A percentile compares a stretch with the other conserved stretches of the same genome.
phyloP scores from a whole-genome alignment of 2,113 vertebrate genomes.

The Sprattus sprattus region DNA sequence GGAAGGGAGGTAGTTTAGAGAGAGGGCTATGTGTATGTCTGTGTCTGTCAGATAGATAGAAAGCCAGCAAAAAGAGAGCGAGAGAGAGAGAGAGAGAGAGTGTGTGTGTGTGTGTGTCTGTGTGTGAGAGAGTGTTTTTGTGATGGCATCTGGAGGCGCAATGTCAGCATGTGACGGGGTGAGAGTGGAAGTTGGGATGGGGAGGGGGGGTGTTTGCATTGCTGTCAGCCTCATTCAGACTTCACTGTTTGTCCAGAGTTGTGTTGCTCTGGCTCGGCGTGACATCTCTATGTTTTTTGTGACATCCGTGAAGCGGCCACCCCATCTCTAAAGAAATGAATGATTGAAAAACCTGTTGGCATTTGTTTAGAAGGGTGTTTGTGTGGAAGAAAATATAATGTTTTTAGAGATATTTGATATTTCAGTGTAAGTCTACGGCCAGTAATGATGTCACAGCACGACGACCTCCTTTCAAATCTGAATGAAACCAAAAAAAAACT shows the following conservation, averaged over 20 bases:
- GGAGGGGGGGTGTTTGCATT: slow-evolving; percentile 46
- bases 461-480: no score
- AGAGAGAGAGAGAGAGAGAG: background rate
- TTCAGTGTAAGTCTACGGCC: background rate
- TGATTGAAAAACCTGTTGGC: background rate
- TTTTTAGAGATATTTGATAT: background rate
- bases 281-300: background rate
- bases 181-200: slow-evolving; percentile 7
- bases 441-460: background rate
- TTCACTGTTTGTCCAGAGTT: slow-evolving; percentile 7
- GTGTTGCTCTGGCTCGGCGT: background rate
- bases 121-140: background rate
- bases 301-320: background rate
- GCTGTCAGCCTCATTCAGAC: slow-evolving; percentile 50
- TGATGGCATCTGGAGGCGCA: background rate
- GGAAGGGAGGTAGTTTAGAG: background rate
- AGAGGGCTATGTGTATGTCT: background rate
- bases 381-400: background rate
- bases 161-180: background rate
- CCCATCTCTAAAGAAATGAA: background rate
- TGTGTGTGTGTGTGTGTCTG: background rate
- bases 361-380: background rate
- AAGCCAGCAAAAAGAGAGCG: slow-evolving; percentile 3
- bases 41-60: slow-evolving; percentile 1
- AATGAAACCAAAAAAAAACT: no score